These are phyloP conservation scores for Chironomus striatipennis DNA, from an alignment of 1,140 invertebrate species.

Conservation along the genomic window DNA sequence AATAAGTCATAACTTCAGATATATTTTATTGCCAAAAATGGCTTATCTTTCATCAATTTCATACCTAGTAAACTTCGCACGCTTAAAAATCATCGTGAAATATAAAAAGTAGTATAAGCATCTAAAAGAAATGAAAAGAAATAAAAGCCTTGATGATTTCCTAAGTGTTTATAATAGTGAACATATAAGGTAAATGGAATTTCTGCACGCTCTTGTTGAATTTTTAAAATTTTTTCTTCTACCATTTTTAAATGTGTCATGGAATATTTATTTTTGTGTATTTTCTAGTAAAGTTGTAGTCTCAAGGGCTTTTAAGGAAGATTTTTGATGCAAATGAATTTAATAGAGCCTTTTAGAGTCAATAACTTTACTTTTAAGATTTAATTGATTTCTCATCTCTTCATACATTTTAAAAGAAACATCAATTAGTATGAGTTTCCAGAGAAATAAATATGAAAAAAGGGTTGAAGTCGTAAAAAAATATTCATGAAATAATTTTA, in stretches of 20 bases:
- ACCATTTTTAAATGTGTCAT: not conserved
- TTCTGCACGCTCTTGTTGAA: conserved; percentile 5
- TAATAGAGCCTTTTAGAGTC: too few relatives aligned
- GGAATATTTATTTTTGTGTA: not conserved
- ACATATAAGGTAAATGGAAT: not conserved
- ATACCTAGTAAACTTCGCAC: not conserved
- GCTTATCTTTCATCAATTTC: conserved; percentile 1
- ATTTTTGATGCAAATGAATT: too few relatives aligned
- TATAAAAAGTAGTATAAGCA: not conserved
- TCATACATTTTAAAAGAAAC: too few relatives aligned
- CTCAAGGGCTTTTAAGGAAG: too few relatives aligned
- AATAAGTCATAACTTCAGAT: too few relatives aligned
- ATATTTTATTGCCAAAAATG: not conserved
- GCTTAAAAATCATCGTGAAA: not conserved
- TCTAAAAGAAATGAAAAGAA: not conserved
- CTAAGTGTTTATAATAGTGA: not conserved
- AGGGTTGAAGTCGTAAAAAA: too few relatives aligned
- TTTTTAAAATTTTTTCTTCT: not conserved
- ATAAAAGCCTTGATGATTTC: not conserved
- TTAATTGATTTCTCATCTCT: too few relatives aligned
- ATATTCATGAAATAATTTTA: too few relatives aligned
- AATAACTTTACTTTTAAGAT: too few relatives aligned
- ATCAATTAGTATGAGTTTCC: too few relatives aligned
- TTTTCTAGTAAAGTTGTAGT: too few relatives aligned
- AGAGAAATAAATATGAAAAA: too few relatives aligned